Evolutionary conservation across 1,140 invertebrate species (phyloP).

Genomic region (Nylanderia fulva): DNA sequence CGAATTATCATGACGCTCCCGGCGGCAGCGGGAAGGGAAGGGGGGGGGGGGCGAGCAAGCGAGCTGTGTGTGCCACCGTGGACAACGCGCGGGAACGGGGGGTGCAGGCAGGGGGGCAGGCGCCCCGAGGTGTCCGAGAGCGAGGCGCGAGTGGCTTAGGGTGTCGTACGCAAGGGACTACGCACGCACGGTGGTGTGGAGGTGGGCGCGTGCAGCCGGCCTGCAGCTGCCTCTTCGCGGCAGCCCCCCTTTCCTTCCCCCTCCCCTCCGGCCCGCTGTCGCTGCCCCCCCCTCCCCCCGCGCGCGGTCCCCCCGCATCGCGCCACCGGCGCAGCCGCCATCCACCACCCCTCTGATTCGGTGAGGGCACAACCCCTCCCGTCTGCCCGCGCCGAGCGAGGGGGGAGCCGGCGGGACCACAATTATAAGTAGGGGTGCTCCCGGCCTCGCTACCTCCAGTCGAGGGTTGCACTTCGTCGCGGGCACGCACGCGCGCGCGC

Average conservation of each 20-base stretch:
- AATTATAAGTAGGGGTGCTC: constrained; percentile 86
- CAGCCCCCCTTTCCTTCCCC: constrained; percentile 59
- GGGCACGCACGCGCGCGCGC: constrained; percentile 53
- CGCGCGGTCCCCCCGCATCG: constrained; percentile 53
- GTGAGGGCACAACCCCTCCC: constrained; percentile 63
- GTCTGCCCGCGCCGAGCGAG: not conserved
- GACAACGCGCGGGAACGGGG: constrained; percentile 58
- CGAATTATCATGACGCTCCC: constrained; percentile 65
- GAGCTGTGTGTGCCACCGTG: constrained; percentile 27
- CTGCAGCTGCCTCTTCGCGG: constrained; percentile 82
- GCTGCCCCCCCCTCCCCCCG: constrained; percentile 65
- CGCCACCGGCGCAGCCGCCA: constrained; percentile 73
- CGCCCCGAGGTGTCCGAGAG: constrained; percentile 69
- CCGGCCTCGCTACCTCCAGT: constrained; percentile 82
- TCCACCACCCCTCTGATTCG: constrained; percentile 72
- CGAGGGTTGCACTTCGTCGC: constrained; percentile 82
- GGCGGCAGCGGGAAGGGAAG: constrained; percentile 6
- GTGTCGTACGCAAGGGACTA: constrained; percentile 70
- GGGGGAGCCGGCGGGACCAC: constrained; percentile 75
- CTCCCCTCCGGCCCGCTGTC: constrained; percentile 63
- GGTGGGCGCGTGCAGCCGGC: constrained; percentile 86
- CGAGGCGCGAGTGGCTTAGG: constrained; percentile 71
- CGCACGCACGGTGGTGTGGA: constrained; percentile 81
- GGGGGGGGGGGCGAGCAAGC: too few species aligned
- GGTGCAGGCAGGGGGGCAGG: constrained; percentile 72